Percentiles rank a stretch among this genome's conserved stretches.
Evolutionary conservation across 2,113 vertebrate species (phyloP).

Genomic region (Isichthys henryi): DNA sequence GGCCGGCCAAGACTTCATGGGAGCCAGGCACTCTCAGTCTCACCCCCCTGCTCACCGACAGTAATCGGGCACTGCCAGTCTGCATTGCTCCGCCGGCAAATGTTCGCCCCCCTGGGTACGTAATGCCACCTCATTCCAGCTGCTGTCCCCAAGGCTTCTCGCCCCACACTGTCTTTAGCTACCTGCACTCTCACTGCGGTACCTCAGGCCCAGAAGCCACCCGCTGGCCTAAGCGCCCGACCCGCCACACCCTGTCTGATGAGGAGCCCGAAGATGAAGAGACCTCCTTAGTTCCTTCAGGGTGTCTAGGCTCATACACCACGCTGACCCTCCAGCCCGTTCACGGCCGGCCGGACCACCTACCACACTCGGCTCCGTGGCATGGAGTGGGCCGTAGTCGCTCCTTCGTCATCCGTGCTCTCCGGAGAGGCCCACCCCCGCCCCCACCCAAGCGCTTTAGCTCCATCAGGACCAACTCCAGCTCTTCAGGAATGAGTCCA

Average conservation of each 20-base stretch:
- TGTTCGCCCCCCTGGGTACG: conserved; percentile 29
- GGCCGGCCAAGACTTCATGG: conserved; percentile 28
- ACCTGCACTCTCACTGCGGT: conserved; percentile 37
- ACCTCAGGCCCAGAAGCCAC: neutral
- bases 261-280: conserved; percentile 78
- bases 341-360: conserved; percentile 30
- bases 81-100: conserved; percentile 44
- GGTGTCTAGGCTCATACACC: conserved; percentile 71
- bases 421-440: conserved; percentile 71
- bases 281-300: conserved; percentile 24
- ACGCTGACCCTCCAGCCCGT: conserved; percentile 79
- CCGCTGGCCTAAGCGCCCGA: conserved; percentile 61
- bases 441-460: conserved; percentile 79
- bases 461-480: conserved; percentile 70
- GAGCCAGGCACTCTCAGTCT: conserved; percentile 27
- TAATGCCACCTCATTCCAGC: conserved; percentile 22
- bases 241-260: conserved; percentile 73
- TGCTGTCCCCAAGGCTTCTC: conserved; percentile 29
- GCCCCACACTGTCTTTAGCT: conserved; percentile 41
- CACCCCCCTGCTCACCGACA: conserved; percentile 42
- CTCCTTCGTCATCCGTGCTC: conserved; percentile 79
- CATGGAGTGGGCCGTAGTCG: conserved; percentile 77
- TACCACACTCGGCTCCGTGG: conserved; percentile 13
- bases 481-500: conserved; percentile 36
- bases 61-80: conserved; percentile 45